A percentile compares a stretch with the other conserved stretches of the same genome.
Evolutionary conservation across 1,140 invertebrate genomes (phyloP).

Genomic region (Psix sp.): DNA sequence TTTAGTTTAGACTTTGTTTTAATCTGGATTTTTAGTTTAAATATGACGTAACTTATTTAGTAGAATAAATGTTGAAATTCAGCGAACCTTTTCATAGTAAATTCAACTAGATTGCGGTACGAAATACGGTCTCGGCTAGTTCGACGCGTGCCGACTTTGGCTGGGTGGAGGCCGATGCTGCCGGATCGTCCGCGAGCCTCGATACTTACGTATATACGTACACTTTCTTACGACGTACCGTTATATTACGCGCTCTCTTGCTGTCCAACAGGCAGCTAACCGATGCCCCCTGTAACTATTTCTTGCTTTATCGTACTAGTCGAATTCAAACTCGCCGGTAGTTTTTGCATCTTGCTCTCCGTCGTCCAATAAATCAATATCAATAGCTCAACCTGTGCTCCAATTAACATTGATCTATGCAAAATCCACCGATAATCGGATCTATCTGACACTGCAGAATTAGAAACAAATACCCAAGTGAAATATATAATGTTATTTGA

Average conservation of each 20-base stretch:
- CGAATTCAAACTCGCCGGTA: conserved; percentile 48
- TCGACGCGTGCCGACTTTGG: conserved; percentile 50
- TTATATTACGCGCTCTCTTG: conserved; percentile 59
- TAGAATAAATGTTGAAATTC: too few relatives aligned
- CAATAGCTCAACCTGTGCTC: conserved; percentile 19
- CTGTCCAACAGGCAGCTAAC: conserved; percentile 52
- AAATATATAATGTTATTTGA: too few relatives aligned
- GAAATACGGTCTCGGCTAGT: conserved; percentile 22
- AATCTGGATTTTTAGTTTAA: too few relatives aligned
- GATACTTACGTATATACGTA: conserved; percentile 51
- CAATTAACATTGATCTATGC: conserved; percentile 38
- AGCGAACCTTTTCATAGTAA: too few relatives aligned
- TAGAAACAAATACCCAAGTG: too few relatives aligned
- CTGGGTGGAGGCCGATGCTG: conserved; percentile 53
- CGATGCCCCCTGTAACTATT: conserved; percentile 55
- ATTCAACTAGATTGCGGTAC: conserved; percentile 4
- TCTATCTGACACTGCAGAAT: too few relatives aligned
- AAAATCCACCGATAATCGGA: conserved; percentile 9
- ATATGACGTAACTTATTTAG: too few relatives aligned
- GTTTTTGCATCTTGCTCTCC: conserved; percentile 30
- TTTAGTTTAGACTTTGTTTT: too few relatives aligned
- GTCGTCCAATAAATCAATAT: conserved; percentile 37
- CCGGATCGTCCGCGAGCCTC: conserved; percentile 41
- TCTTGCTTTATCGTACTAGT: conserved; percentile 42
- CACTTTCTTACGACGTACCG: conserved; percentile 55